Conservation (phyloP, 2,888 invertebrate genomes). For the Rotaria magnacalcarata region DNA sequence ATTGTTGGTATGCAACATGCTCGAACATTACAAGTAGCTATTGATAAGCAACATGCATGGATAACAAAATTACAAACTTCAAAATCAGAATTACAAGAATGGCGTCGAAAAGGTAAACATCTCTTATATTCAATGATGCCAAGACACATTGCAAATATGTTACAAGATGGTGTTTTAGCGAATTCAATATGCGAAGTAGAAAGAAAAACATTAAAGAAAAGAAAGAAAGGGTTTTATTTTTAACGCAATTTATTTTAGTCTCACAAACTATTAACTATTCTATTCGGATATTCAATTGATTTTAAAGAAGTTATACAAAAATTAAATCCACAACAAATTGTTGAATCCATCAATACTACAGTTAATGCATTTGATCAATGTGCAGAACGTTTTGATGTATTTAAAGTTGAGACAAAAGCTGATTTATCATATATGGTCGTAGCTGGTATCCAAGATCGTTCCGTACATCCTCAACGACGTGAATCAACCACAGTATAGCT, state of each 20-base stretch:
- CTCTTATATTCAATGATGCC: slow-evolving; percentile 44
- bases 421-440: slow-evolving; percentile 80
- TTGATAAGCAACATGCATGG: slow-evolving; percentile 46
- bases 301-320: slow-evolving; percentile 41
- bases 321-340: slow-evolving; percentile 39
- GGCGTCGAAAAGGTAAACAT: slow-evolving; percentile 40
- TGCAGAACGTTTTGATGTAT: slow-evolving; percentile 32
- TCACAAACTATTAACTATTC: slow-evolving; percentile 40
- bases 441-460: slow-evolving; percentile 73
- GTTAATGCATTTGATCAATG: slow-evolving; percentile 39
- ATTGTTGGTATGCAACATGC: slow-evolving; percentile 77
- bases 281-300: slow-evolving; percentile 44
- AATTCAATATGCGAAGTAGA: slow-evolving; percentile 42
- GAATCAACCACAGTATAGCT: not conserved
- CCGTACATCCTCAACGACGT: not conserved
- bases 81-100: slow-evolving; percentile 41
- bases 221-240: too few species aligned
- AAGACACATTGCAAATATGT: slow-evolving; percentile 38
- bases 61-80: slow-evolving; percentile 43
- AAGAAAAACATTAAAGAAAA: slow-evolving; percentile 53
- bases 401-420: slow-evolving; percentile 81
- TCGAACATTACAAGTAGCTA: slow-evolving; percentile 46
- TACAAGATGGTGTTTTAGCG: slow-evolving; percentile 40
- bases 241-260: not conserved
- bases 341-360: slow-evolving; percentile 43